phyloP scores from a whole-genome alignment of 2,888 invertebrate species.

The Lottia gigantea region DNA sequence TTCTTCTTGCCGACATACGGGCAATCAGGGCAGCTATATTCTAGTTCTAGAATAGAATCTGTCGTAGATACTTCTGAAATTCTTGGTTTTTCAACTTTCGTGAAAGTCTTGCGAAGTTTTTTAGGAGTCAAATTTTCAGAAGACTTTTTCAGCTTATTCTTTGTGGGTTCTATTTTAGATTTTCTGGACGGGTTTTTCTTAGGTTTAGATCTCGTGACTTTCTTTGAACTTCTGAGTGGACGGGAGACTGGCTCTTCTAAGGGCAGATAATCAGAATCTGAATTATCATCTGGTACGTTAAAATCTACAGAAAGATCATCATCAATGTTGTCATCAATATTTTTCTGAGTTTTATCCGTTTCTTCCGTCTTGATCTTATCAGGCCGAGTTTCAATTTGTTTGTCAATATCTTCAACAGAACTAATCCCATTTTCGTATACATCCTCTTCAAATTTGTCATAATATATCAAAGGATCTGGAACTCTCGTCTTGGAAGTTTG shows the following conservation, averaged over 20 bases:
- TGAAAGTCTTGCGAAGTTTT: conserved; percentile 13
- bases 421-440: too few species aligned
- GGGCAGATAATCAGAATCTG: background rate
- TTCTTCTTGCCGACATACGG: conserved; percentile 38
- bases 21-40: conserved; percentile 38
- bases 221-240: too few species aligned
- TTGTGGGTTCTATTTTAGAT: conserved; percentile 22
- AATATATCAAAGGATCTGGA: too few species aligned
- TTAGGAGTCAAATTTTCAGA: background rate
- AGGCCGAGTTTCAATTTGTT: too few species aligned
- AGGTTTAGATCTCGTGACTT: too few species aligned
- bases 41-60: background rate
- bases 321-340: background rate
- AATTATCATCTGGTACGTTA: background rate
- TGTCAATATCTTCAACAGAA: too few species aligned
- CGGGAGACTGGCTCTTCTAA: background rate
- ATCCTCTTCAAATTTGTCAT: too few species aligned
- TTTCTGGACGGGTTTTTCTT: too few species aligned
- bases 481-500: too few species aligned
- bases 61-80: background rate
- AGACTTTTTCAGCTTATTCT: conserved; percentile 18
- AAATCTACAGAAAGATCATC: background rate
- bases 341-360: background rate
- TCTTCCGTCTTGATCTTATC: too few species aligned
- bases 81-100: conserved; percentile 7